These are phyloP conservation scores for human (Homo sapiens) DNA, from an alignment of 2,113 vertebrate genomes.

Conservation along the genomic window GRCh38 chr9:16717501-16718000, in stretches of 20 bases:
- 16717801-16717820: neutral
- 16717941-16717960: slow-evolving; percentile 63
- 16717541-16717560: neutral
- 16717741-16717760: no score
- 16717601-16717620: slow-evolving; percentile 10
- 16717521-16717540: neutral
- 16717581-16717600: neutral
- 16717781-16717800: neutral
- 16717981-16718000: slow-evolving; percentile 67
- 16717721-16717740: neutral
- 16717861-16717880: neutral
- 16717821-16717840: neutral
- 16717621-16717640: slow-evolving; percentile 19
- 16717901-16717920: slow-evolving; percentile 56
- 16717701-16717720: slow-evolving; percentile 1
- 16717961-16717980: slow-evolving; percentile 67
- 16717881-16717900: neutral
- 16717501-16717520: neutral
- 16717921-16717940: slow-evolving; percentile 56
- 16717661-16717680: neutral
- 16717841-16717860: neutral
- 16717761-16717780: neutral
- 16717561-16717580: neutral
- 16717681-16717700: neutral
- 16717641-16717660: slow-evolving; percentile 7